Percentiles rank a stretch among this genome's conserved stretches.
Conservation (phyloP, 1,140 invertebrate genomes). For the Achatina immaculata region DNA sequence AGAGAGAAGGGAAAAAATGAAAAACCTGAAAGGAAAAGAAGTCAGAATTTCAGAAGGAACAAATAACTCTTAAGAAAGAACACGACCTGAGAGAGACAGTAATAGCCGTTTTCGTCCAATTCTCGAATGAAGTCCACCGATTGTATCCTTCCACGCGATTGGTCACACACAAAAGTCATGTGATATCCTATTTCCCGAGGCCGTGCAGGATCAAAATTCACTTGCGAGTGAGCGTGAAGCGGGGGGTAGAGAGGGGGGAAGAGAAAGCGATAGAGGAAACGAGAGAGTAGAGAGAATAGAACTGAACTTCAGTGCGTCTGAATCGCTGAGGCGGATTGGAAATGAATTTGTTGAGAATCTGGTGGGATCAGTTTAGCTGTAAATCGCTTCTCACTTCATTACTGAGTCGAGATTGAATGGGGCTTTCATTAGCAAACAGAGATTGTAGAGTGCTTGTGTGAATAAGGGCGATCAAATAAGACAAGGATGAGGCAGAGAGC, state of each 20-base stretch:
- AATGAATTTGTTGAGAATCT: conserved; percentile 25
- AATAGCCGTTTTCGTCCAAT: conserved; percentile 3
- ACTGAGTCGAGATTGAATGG: conserved; percentile 19
- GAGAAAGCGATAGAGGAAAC: neutral
- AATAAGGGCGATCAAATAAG: conserved; percentile 6
- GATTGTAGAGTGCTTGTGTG: neutral
- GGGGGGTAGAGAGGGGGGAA: neutral
- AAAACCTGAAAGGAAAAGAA: neutral
- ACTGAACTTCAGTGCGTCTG: conserved; percentile 1
- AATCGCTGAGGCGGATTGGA: conserved; percentile 14
- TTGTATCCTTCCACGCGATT: conserved; percentile 9
- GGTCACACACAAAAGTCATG: conserved; percentile 30
- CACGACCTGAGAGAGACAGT: neutral
- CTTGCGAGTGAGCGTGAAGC: neutral
- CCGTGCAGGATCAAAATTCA: conserved; percentile 7
- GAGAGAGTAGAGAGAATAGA: conserved; percentile 1
- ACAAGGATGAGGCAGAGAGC: neutral
- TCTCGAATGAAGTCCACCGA: neutral
- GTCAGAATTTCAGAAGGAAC: neutral
- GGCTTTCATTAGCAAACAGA: conserved; percentile 17
- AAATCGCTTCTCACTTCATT: conserved; percentile 30
- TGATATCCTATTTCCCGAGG: conserved; percentile 9
- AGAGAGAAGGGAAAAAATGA: neutral
- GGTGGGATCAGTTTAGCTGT: conserved; percentile 12
- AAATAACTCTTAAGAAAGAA: neutral